Evolutionary conservation across 2,797 vertebrate species (phyloP).

Genomic region (Lepilemur septentrionalis): DNA sequence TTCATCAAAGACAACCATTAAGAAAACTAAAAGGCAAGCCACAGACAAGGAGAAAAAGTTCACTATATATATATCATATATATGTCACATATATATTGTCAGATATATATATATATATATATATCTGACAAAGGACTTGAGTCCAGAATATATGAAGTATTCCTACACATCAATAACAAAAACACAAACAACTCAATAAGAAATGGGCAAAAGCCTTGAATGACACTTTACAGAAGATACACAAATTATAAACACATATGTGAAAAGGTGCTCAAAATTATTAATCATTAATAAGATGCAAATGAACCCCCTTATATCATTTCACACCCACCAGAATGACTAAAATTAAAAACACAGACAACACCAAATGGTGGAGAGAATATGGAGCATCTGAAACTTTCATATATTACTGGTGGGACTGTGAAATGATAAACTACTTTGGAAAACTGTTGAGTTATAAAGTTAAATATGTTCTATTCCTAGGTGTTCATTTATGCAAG

Average conservation of each 20-base stretch:
- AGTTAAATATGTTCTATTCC: constrained; percentile 25
- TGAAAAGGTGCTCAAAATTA: constrained; percentile 2
- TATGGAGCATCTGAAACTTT: constrained; percentile 1
- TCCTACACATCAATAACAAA: background rate
- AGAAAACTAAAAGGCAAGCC: background rate
- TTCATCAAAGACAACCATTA: background rate
- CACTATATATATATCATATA: background rate
- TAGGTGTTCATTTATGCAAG: background rate
- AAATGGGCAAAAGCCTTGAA: background rate
- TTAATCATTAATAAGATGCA: constrained; percentile 22
- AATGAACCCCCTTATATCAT: background rate
- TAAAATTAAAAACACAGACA: constrained; percentile 21
- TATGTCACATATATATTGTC: too few species aligned
- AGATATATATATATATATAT: background rate
- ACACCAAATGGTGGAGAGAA: background rate
- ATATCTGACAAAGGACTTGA: background rate
- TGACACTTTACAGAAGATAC: background rate
- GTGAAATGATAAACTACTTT: background rate
- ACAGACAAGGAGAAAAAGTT: background rate
- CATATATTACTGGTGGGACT: background rate
- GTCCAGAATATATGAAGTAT: background rate
- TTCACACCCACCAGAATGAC: constrained; percentile 3
- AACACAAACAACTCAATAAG: background rate
- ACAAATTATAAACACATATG: background rate
- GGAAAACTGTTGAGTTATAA: background rate